Percentiles rank a stretch among this genome's conserved stretches.
Evolutionary conservation across 2,113 vertebrate species (phyloP).

Genomic region (Malurus melanocephalus): DNA sequence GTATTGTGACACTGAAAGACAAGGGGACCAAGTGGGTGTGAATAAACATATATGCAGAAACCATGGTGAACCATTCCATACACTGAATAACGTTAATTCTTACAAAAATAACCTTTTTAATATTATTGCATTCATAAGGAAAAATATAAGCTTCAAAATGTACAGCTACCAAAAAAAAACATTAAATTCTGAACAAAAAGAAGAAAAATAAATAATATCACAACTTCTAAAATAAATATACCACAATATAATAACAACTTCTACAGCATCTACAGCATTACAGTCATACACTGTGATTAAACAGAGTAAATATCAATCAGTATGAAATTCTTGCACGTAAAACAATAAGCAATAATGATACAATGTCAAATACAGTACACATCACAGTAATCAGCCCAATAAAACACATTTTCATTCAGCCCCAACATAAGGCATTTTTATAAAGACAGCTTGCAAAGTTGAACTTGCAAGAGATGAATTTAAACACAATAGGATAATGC

Average conservation of each 20-base stretch:
- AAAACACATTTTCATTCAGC: background rate
- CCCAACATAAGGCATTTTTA: background rate
- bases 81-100: background rate
- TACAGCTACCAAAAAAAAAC: background rate
- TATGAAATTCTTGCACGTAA: background rate
- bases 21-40: background rate
- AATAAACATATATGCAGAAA: accelerated
- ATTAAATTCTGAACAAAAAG: background rate
- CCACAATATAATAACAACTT: background rate
- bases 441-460: background rate
- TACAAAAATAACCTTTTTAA: background rate
- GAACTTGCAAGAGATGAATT: background rate
- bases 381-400: background rate
- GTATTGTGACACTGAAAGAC: background rate
- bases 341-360: background rate
- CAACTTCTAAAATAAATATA: background rate
- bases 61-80: background rate
- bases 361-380: background rate
- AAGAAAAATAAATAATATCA: background rate
- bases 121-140: background rate
- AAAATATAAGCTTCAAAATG: background rate
- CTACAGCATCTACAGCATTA: background rate
- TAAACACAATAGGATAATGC: background rate
- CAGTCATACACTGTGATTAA: background rate
- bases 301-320: background rate